Base-by-base conservation (phyloP, 2,888 invertebrate genomes). In the Prosapia bicincta region DNA sequence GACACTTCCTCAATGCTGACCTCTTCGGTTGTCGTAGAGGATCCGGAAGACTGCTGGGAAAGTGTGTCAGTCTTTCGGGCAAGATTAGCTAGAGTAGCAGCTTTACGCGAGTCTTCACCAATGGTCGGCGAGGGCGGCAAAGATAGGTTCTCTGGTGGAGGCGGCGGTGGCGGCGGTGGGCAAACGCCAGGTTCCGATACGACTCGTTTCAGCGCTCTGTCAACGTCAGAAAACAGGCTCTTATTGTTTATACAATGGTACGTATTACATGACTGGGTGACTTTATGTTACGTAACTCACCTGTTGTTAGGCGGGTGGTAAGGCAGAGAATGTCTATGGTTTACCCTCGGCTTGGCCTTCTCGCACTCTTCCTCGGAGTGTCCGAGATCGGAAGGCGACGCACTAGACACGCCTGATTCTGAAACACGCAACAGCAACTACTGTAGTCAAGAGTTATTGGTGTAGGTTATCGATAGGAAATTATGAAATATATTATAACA, bases 91-190 rank as follows among this genome's bases (percentile, higher is more conserved):
- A 38, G 38, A 6, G 38, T 38, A 38, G 38, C 38, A 20, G 54
- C 54, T 54, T 54, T 54, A 20, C n/a, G 54, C 7, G 7, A 54
- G 20, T 54, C 54, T 54, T 54, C 54, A 2, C 54, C 54, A 20
- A n/a, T 9, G 0, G 65, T 7, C 6, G 77, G 74, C 13, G 74
- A 71, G 26, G 68, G 68, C n/a, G 76, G 43, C n/a, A 70, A 71
- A 1, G 76, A 76, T 1, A 76, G 71, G 43, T 78, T 74, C 54
- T 74, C 77, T 0, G 91, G 91, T 20, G 92, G 90, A 0, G 92
- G 92, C 0, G 92, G 93, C 0, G 92, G 92, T 0, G 92, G 92
- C 0, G 92, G 91, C 0, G 92, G 80, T 82, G 88, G 71, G 84
- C 83, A 85, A 74, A 85, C 85, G 79, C 85, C 86, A 1, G 89